These are phyloP conservation scores for Scaptomyza hsui DNA, from an alignment of 1,140 invertebrate species.

Conservation along the genomic window DNA sequence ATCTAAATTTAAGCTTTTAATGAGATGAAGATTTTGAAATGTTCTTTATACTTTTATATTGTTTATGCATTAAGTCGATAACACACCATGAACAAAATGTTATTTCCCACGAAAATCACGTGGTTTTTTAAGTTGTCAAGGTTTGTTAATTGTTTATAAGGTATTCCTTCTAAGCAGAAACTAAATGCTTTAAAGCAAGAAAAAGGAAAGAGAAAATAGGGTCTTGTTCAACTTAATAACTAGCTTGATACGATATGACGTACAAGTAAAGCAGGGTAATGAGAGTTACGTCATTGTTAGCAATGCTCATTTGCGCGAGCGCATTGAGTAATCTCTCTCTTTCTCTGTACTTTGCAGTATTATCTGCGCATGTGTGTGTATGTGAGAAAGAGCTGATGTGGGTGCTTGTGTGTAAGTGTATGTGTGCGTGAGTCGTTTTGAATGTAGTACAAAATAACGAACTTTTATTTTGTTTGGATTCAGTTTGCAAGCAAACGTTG, in stretches of 20 bases:
- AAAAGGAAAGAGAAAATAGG: background rate
- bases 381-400: conserved; percentile 1
- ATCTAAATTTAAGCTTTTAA: too few species aligned
- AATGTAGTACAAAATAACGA: conserved; percentile 47
- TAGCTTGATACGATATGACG: background rate
- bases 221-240: background rate
- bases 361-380: conserved; percentile 14
- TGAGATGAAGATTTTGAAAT: too few species aligned
- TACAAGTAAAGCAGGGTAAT: background rate
- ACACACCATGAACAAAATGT: too few species aligned
- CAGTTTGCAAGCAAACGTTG: conserved; percentile 66
- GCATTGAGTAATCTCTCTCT: conserved; percentile 30
- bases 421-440: conserved; percentile 14
- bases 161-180: too few species aligned
- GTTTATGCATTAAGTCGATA: too few species aligned
- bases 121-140: too few species aligned
- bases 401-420: conserved; percentile 1
- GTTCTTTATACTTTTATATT: too few species aligned
- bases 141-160: too few species aligned
- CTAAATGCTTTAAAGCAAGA: too few species aligned
- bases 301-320: conserved; percentile 46
- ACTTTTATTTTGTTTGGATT: conserved; percentile 58
- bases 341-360: background rate
- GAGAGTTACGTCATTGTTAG: conserved; percentile 54
- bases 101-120: too few species aligned